Evolutionary conservation across 92 coral and sea anemone genomes (phyloP).

Genomic region (Zoanthus gigantus): DNA sequence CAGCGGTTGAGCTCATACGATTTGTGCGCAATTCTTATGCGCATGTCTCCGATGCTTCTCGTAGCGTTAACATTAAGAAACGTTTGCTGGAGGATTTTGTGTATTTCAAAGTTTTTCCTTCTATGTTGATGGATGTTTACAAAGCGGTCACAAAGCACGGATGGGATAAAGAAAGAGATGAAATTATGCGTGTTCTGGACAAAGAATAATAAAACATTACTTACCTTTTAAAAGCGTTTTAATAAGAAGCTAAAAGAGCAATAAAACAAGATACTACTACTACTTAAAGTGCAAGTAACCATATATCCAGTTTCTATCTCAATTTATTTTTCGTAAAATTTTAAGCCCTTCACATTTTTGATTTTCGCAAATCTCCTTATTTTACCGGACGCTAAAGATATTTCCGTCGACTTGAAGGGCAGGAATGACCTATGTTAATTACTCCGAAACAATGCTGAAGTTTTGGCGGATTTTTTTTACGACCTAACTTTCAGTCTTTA

Average conservation of each 20-base stretch:
- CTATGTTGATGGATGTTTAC: constrained; percentile 38
- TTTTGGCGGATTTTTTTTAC: too few species aligned
- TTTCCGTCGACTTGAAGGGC: too few species aligned
- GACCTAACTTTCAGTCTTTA: too few species aligned
- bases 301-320: too few species aligned
- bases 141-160: constrained; percentile 28
- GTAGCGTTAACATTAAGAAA: constrained; percentile 13
- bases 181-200: constrained; percentile 25
- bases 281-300: too few species aligned
- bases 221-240: not conserved
- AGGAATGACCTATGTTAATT: too few species aligned
- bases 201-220: not conserved
- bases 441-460: too few species aligned
- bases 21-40: constrained; percentile 51
- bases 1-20: constrained; percentile 43
- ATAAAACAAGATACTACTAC: too few species aligned
- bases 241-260: not conserved
- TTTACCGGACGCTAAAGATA: too few species aligned
- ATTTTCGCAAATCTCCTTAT: too few species aligned
- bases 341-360: too few species aligned
- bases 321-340: too few species aligned
- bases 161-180: constrained; percentile 43
- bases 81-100: constrained; percentile 40
- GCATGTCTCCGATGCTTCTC: constrained; percentile 34
- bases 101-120: constrained; percentile 31